Base-by-base conservation (phyloP, 2,113 vertebrate genomes). In the Oplegnathus fasciatus region DNA sequence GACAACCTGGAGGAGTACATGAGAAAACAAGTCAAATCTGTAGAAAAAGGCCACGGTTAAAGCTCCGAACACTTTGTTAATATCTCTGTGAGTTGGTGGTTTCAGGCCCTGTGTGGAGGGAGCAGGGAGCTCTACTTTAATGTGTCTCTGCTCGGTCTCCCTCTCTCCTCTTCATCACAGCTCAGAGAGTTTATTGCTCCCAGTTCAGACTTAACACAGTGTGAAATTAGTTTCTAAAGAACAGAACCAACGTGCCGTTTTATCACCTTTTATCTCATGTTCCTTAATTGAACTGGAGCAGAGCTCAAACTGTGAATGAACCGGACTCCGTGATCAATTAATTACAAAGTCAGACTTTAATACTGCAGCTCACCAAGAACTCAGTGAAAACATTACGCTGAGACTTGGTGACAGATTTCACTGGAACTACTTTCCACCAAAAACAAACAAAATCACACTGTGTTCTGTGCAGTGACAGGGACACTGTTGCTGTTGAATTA, bases 201-300 rank as follows among this genome's bases (percentile, higher is more conserved):
- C 44, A 0, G 62, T 69, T 73, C 20, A 6, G 83, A 74, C 13
- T 61, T 62, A 80, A 32, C 70, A 3, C 5, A 2, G 55, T 77
- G 82, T 88, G 76, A 90, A 90, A 87, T 85, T 17, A 87, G 72
- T 84, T 77, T 24, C 9, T n/a, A 17, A 42, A 76, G 66, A 86
- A 76, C 75, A 69, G 75, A 69, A 18, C 34, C 67, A 0, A 0
- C 20, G 2, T 9, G 0, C 11, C 0, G 22, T 24, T 68, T 72
- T 74, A 69, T 74, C 76, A 9, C 17, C 55, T 40, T 26, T 89
- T 82, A 82, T 82, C 58, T 78, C 1, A 0, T 8, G 54, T 42
- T 20, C 7, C 68, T 70, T 74, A 73, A 79, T 62, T 61, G 71
- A 72, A 62, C 15, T 15, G 62, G 60, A 73, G 72, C 66, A 22